Conservation (phyloP, 2,888 invertebrate genomes). For the Gastracanthus pulcherrimus region DNA sequence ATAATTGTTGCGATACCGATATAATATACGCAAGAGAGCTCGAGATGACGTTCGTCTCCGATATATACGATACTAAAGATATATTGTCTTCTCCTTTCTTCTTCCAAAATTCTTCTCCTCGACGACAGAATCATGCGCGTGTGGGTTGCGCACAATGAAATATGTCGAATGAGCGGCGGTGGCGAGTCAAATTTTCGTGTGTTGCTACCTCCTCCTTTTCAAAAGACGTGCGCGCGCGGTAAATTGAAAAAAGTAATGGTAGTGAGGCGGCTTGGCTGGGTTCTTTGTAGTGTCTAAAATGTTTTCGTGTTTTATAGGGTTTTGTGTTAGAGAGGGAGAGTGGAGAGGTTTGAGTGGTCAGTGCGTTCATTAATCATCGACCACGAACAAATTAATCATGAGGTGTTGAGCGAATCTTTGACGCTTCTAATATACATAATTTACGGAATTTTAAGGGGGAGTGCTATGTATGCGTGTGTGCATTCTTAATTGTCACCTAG, state of each 20-base stretch:
- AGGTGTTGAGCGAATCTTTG: slow-evolving; percentile 47
- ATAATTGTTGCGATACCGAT: too few species aligned
- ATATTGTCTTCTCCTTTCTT: background rate
- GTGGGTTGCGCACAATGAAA: background rate
- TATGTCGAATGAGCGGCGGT: too few species aligned
- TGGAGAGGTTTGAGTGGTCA: background rate
- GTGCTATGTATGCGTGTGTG: background rate
- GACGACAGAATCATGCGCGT: slow-evolving; percentile 8
- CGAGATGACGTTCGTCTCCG: background rate
- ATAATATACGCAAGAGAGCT: background rate
- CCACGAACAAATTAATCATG: slow-evolving; percentile 40
- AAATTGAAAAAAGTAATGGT: slow-evolving; percentile 52
- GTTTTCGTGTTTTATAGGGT: slow-evolving; percentile 10
- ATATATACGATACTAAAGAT: background rate
- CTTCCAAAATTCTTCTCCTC: background rate
- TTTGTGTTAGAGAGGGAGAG: background rate
- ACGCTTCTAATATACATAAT: slow-evolving; percentile 11
- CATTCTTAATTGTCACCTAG: too few species aligned
- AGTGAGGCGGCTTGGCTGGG: slow-evolving; percentile 13
- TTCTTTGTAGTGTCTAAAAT: too few species aligned
- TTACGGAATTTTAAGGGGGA: background rate
- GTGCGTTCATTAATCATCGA: slow-evolving; percentile 38
- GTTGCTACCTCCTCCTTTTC: background rate
- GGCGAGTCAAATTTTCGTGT: slow-evolving; percentile 40
- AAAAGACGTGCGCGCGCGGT: background rate